These are phyloP conservation scores for Siderastrea siderea DNA, from an alignment of 92 coral and sea anemone genomes.

Conservation along the genomic window DNA sequence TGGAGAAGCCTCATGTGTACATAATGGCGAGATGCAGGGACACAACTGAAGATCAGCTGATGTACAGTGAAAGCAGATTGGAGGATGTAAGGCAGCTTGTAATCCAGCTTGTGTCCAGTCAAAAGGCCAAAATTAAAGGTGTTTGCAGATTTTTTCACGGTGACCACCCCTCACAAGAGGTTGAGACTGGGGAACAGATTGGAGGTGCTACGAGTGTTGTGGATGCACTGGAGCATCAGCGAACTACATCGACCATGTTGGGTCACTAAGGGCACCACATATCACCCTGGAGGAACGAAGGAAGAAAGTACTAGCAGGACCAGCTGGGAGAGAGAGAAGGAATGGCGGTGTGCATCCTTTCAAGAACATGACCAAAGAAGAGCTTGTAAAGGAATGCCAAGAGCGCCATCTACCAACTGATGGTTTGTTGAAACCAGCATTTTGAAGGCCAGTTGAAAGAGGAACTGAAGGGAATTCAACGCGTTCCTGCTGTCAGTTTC, in stretches of 20 bases:
- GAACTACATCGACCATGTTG: constrained; percentile 17
- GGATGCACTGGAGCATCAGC: not conserved
- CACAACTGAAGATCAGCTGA: not conserved
- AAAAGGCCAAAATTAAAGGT: not conserved
- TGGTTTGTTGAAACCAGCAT: constrained; percentile 2
- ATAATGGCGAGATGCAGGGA: constrained; percentile 1
- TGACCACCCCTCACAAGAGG: constrained; percentile 11
- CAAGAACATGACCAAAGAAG: constrained; percentile 23
- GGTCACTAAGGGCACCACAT: constrained; percentile 32
- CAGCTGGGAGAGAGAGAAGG: constrained; percentile 29
- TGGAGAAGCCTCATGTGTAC: constrained; percentile 12
- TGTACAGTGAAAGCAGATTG: constrained; percentile 7
- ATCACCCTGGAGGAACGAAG: constrained; percentile 38
- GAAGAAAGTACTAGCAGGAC: constrained; percentile 16
- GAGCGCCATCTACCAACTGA: constrained; percentile 10
- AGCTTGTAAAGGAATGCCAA: constrained; percentile 25
- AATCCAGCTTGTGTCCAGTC: not conserved
- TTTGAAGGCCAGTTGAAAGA: constrained; percentile 11
- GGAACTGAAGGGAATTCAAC: constrained; percentile 45
- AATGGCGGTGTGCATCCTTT: constrained; percentile 51
- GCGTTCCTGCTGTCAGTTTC: constrained; percentile 42
- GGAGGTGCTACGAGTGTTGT: constrained; percentile 4
- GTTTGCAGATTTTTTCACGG: constrained; percentile 3
- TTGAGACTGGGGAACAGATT: constrained; percentile 33
- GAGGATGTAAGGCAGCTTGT: not conserved